A percentile compares a stretch with the other conserved stretches of the same genome.
Evolutionary conservation across 1,140 invertebrate genomes (phyloP).

Genomic region (Apis cerana): DNA sequence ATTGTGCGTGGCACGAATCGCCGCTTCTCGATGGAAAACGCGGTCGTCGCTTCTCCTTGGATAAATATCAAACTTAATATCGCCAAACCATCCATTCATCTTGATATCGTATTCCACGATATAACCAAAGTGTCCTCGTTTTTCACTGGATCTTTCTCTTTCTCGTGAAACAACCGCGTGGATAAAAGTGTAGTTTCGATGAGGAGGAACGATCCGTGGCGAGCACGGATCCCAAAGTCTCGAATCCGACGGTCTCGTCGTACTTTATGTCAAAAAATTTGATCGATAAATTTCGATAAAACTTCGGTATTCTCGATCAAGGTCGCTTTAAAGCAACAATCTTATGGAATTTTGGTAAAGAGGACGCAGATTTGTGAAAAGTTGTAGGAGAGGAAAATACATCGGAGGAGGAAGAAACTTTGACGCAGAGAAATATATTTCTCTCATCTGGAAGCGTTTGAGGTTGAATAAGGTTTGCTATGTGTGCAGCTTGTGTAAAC

Average conservation of each 20-base stretch:
- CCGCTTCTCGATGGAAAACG: neutral
- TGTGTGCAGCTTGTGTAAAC: conserved; percentile 35
- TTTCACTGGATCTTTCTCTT: neutral
- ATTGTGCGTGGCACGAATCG: neutral
- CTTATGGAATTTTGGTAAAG: no score
- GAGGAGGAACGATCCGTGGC: neutral
- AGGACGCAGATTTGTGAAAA: no score
- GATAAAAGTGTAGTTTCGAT: neutral
- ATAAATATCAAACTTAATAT: neutral
- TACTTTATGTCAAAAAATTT: neutral
- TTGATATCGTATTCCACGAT: neutral
- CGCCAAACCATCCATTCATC: neutral
- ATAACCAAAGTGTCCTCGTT: neutral
- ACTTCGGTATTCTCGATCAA: no score
- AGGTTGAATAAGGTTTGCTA: neutral
- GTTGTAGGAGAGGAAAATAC: no score
- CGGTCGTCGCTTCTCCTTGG: neutral
- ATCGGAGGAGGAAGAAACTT: neutral
- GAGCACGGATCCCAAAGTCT: neutral
- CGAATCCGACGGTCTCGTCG: neutral
- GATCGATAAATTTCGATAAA: no score
- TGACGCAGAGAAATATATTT: neutral
- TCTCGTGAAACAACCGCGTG: neutral
- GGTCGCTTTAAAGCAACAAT: no score
- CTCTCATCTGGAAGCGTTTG: neutral